Evolutionary conservation across 1,140 invertebrate species (phyloP), one percentile per base, ranked within the genome.

Genomic region (Orchesella cincta): DNA sequence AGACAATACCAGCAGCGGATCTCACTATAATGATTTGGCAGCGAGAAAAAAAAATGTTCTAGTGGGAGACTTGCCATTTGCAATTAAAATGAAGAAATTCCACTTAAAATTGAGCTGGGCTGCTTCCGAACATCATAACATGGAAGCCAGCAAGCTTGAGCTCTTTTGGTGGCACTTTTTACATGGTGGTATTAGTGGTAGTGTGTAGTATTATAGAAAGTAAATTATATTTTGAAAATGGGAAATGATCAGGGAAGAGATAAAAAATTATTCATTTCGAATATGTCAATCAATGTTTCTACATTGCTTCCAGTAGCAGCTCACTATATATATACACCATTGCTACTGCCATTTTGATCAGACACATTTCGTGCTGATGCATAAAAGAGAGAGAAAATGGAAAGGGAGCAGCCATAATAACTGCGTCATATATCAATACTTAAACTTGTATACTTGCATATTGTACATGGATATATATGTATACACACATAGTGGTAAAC

Each of bases 211-310:
- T 23, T 14, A 57, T 26, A 23, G 8, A 3, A 57, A 57, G 14
- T n/a, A 57, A 67, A 67, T 67, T 67, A 67, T 67, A 67, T 29
- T 33, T n/a, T 33, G 62, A 67, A 67, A 67, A 67, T 67, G 18
- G 62, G 34, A 76, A 36, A 36, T 57, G 35, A 67, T 67, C 62
- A 71, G 75, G 39, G 46, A 76, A 72, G 23, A 71, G 46, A 76
- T 51, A 76, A 76, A 76, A 76, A 76, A 76, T 71, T 76, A 76
- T 76, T 76, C 75, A 76, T 76, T 76, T 76, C 39, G 35, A 76
- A 76, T 28, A 57, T 76, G 75, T 76, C 75, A 76, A 67, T 76
- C 75, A 76, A 54, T 76, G 39, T 71, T 75, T 71, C 29, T 54
- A 31, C 57, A 51, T 75, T 52, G 12, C 52, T 12, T 57, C 12